Evolutionary conservation across 2,888 invertebrate genomes (phyloP), one percentile per base, ranked within the genome.

Genomic region (Pterostichus madidus): DNA sequence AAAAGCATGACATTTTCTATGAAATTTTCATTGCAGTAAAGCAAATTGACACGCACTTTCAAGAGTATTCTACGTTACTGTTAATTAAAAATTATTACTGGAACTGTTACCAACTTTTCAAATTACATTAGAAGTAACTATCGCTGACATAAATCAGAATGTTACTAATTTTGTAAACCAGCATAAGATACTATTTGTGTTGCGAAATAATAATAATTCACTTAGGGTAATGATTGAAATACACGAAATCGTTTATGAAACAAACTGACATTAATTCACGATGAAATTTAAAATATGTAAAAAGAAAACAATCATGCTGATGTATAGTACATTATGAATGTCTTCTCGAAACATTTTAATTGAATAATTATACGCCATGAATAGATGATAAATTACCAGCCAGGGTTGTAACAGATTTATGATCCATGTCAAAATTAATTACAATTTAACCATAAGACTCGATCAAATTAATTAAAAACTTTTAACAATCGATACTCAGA

Each of bases 391-490:
- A 82, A 82, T 82, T 75, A 82, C 35, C 46, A 44, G 39, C 59
- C 71, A 46, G 68, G 61, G 59, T 53, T 56, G 32, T 61, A 53
- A 76, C 59, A 73, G 49, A 82, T 82, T 82, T 82, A 82, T 82
- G 76, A 76, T 75, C 46, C 82, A 61, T 82, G 76, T 82, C 82
- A 73, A 73, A 82, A 82, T 82, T 82, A 82, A 82, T 82, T 82
- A 82, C 75, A 82, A 68, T 80, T 80, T 80, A 68, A 64, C 39
- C 82, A 32, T 56, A 75, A 61, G 75, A 17, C 61, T 82, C 68
- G 59, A 76, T 76, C 59, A 32, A 75, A 82, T 73, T 80, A 80
- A 80, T 80, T 80, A 80, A 46, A 78, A 78, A 78, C 78, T 56
- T 77, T 61, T 17, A 24, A 78, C 39, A 78, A 61, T 56, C 78